Evolutionary conservation across 2,113 vertebrate species (phyloP).

Genomic region (Perccottus glenii): DNA sequence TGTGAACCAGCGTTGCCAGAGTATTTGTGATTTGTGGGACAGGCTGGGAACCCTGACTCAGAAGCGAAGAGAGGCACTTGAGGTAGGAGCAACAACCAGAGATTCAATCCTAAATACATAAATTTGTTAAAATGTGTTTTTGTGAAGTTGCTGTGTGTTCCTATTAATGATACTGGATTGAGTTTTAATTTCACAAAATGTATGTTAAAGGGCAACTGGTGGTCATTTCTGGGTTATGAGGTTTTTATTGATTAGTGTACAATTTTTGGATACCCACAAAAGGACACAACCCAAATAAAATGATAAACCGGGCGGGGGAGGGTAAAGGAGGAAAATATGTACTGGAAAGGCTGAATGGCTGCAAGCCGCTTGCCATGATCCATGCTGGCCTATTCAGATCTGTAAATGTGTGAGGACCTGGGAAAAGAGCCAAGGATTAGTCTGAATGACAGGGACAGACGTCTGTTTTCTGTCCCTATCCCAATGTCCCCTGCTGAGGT

Average conservation of each 20-base stretch:
- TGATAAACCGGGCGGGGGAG: constrained; percentile 14
- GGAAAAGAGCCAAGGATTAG: constrained; percentile 66
- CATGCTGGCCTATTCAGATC: constrained; percentile 43
- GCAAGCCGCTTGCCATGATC: constrained; percentile 60
- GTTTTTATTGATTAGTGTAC: constrained; percentile 26
- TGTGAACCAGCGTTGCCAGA: constrained; percentile 94
- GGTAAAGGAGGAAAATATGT: constrained; percentile 38
- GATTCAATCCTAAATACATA: not conserved
- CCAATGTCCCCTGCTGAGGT: constrained; percentile 19
- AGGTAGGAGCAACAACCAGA: constrained; percentile 77
- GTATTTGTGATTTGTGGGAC: constrained; percentile 98
- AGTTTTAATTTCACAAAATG: not conserved
- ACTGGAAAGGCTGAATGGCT: constrained; percentile 40
- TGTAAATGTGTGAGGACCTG: constrained; percentile 56
- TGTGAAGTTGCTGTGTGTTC: not conserved
- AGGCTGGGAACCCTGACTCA: constrained; percentile 94
- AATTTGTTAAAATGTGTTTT: not conserved
- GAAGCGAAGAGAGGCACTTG: constrained; percentile 92
- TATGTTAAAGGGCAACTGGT: too few species aligned
- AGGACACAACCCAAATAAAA: constrained; percentile 29
- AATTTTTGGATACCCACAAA: constrained; percentile 43
- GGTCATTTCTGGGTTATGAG: too few species aligned
- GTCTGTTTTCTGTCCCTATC: constrained; percentile 41
- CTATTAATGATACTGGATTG: not conserved
- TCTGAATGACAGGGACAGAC: constrained; percentile 69